Evolutionary conservation across 1,140 invertebrate species (phyloP).

Genomic region (Caenorhabditis tropicalis): DNA sequence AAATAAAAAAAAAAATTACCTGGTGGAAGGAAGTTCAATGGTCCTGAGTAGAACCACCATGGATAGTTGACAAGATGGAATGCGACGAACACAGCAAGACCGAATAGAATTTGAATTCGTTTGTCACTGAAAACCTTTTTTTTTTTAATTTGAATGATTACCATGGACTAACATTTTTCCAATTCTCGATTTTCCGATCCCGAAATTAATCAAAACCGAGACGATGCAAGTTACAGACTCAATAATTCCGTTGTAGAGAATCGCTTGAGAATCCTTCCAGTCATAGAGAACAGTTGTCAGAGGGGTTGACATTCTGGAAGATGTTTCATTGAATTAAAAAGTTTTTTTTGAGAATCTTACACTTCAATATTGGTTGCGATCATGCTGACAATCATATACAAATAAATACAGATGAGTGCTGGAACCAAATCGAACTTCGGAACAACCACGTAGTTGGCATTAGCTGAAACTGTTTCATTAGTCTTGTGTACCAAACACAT

Average conservation of each 20-base stretch:
- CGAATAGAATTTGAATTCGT: constrained; percentile 54
- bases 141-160: background rate
- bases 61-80: constrained; percentile 58
- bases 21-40: constrained; percentile 43
- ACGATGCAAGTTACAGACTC: constrained; percentile 56
- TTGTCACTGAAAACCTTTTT: constrained; percentile 47
- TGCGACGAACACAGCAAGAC: constrained; percentile 45
- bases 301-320: constrained; percentile 55
- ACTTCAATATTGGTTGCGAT: constrained; percentile 54
- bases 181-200: constrained; percentile 54
- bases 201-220: constrained; percentile 52
- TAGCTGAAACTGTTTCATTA: background rate
- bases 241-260: constrained; percentile 58
- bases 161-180: constrained; percentile 51
- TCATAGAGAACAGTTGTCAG: constrained; percentile 54
- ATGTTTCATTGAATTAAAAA: background rate
- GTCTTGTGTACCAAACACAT: too few species aligned
- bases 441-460: constrained; percentile 28
- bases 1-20: background rate
- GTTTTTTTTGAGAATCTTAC: background rate
- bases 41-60: constrained; percentile 57
- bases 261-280: constrained; percentile 53
- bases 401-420: constrained; percentile 49
- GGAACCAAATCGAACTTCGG: constrained; percentile 48
- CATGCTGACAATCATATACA: constrained; percentile 43